Base-by-base conservation (phyloP, 2,888 invertebrate genomes). In the Taenaris catops region DNA sequence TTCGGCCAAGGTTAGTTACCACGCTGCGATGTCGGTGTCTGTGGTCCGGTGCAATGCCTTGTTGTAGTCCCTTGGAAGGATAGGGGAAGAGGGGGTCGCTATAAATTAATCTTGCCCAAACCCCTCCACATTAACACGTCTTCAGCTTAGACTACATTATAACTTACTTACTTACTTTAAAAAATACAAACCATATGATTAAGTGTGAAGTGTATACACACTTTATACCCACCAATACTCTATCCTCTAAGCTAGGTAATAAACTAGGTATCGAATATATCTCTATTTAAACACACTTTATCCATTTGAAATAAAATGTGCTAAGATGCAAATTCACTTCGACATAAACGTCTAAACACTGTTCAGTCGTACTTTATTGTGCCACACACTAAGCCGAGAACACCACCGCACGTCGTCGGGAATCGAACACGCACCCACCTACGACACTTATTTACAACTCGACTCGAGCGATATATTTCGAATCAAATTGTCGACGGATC, bases 401-500 rank as follows among this genome's bases (percentile, higher is more conserved):
- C n/a, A n/a, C n/a, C 66, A 72, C 66, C 63, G 58, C 62, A 60
- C 60, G 61, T 39, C 60, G 50, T 57, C 53, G 57, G 57, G 75
- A 67, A 59, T 66, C 70, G 68, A 79, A 78, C 69, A 57, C 46
- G 53, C 58, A 65, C 58, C 67, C 70, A 71, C 76, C 71, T 69
- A 69, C 67, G 60, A 52, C 54, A 55, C 63, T 66, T 80, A 78
- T 81, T 81, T 76, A 78, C 76, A 75, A 58, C 68, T 52, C 46
- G 45, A 55, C 63, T 59, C 55, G 44, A 52, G 59, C 76, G 62
- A 80, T 80, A 80, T 75, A 76, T 81, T 80, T 55, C 57, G 62
- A 66, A 73, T 78, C 73, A 74, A 80, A 81, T 78, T 73, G 79
- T 78, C 74, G 64, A 68, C 61, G 66, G 69, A 74, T 79, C 79